Base-by-base conservation (phyloP, 1,140 invertebrate genomes). In the Samia ricini region DNA sequence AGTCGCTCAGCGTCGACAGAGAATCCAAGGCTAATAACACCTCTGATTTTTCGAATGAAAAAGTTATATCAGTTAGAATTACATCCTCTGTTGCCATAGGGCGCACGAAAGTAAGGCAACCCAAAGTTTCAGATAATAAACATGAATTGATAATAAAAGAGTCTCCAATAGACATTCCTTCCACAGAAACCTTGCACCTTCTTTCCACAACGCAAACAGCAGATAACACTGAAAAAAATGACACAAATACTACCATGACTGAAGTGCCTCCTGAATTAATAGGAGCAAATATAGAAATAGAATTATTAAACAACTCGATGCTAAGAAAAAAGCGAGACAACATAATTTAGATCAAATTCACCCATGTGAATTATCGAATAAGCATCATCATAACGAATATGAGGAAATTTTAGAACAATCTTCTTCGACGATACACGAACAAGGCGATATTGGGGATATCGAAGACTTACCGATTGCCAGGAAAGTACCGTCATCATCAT, bases 1-100 rank as follows among this genome's bases (percentile, higher is more conserved):
- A 36, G 1, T 2, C 10, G n/a, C 42, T 23, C 20, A n/a, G 20
- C 21, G n/a, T 4, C 12, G 20, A 59, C 71, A 75, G 71, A 61
- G 70, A 76, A 74, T 68, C 77, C 77, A 83, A 82, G 55, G 69
- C 75, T 54, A 72, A 75, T 56, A 62, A 72, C 60, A 63, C 66
- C 26, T 24, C 63, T 54, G 63, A 69, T 22, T 52, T 61, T 55
- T 64, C 70, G 52, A 71, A 82, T 52, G 85, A 87, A 56, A 76
- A 90, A 79, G 85, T 91, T 23, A 91, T 91, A 72, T 90, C 88
- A 36, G 89, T 91, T 36, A 82, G 90, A 76, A 90, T 91, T 48
- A 91, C 90, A 21, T 91, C 90, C 21, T 91, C 90, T 24, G 85
- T 91, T 12, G 90, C 89, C 18, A 79, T 91, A 8, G 89, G 80